A percentile compares a stretch with the other conserved stretches of the same genome.
phyloP scores from a whole-genome alignment of 1,140 invertebrate species.

The Trissolcus basalis region DNA sequence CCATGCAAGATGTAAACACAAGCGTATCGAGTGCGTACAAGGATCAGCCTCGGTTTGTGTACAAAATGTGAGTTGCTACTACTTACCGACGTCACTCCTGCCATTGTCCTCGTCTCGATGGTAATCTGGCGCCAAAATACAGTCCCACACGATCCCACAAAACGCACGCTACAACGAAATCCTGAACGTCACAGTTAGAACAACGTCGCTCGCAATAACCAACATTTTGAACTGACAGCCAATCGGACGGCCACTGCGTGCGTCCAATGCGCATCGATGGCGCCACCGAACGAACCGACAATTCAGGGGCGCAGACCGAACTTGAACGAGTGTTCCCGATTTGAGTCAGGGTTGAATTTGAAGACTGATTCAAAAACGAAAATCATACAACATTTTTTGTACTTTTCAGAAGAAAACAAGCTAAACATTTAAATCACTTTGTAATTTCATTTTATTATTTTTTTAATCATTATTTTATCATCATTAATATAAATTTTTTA shows the following conservation, averaged over 20 bases:
- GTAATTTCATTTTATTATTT: no score
- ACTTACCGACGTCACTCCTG: slow-evolving; percentile 70
- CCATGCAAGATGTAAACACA: slow-evolving; percentile 47
- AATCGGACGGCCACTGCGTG: slow-evolving; percentile 57
- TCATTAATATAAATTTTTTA: no score
- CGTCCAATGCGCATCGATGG: slow-evolving; percentile 29
- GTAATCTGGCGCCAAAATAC: slow-evolving; percentile 26
- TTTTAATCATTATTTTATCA: no score
- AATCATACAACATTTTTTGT: no score
- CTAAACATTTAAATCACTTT: no score
- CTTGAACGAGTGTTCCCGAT: not conserved
- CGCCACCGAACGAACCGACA: not conserved
- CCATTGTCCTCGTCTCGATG: slow-evolving; percentile 59
- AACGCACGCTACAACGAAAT: slow-evolving; percentile 62
- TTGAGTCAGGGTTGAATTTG: no score
- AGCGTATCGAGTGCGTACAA: slow-evolving; percentile 22
- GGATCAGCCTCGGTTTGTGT: not conserved
- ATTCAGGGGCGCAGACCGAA: not conserved
- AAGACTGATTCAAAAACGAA: no score
- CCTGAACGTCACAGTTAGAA: slow-evolving; percentile 71
- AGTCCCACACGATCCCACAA: slow-evolving; percentile 32
- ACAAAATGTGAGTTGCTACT: not conserved
- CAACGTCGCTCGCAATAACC: slow-evolving; percentile 70
- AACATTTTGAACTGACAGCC: slow-evolving; percentile 73
- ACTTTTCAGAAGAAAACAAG: no score